These are phyloP conservation scores for Arrhopalites spinosus DNA, from an alignment of 2,888 invertebrate species.

Conservation along the genomic window DNA sequence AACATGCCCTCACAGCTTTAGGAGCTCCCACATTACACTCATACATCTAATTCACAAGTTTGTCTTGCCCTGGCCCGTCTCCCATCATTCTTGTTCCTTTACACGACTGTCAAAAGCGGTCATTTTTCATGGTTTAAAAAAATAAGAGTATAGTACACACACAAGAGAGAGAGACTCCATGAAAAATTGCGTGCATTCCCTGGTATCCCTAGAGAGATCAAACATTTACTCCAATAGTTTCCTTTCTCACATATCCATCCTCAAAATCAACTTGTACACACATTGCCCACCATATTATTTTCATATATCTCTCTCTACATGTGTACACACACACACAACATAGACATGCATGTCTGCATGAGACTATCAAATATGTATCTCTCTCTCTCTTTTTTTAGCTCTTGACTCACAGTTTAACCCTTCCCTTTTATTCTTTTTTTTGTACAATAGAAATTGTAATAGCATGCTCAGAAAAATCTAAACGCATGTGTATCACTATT, in stretches of 20 bases:
- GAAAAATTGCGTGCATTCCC: conserved; percentile 34
- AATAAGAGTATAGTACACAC: conserved; percentile 4
- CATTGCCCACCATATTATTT: background rate
- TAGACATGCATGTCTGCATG: background rate
- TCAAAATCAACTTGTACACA: background rate
- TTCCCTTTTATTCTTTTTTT: background rate
- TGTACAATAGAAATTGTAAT: too few species aligned
- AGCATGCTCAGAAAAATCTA: too few species aligned
- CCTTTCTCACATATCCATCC: conserved; percentile 8
- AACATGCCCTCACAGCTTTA: conserved; percentile 35
- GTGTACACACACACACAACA: conserved; percentile 1
- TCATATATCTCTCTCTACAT: background rate
- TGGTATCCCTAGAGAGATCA: conserved; percentile 33
- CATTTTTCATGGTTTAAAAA: conserved; percentile 31
- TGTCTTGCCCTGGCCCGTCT: conserved; percentile 38
- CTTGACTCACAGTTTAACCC: background rate
- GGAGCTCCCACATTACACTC: conserved; percentile 35
- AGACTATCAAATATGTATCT: conserved; percentile 11
- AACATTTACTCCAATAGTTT: conserved; percentile 35
- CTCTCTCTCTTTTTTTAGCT: conserved; percentile 3
- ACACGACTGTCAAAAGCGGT: conserved; percentile 33
- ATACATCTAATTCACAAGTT: conserved; percentile 47
- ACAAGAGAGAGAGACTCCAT: conserved; percentile 18
- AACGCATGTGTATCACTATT: too few species aligned
- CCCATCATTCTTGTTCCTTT: conserved; percentile 34